phyloP scores from a whole-genome alignment of 2,113 vertebrate genomes.

The Gymnobelideus leadbeateri region DNA sequence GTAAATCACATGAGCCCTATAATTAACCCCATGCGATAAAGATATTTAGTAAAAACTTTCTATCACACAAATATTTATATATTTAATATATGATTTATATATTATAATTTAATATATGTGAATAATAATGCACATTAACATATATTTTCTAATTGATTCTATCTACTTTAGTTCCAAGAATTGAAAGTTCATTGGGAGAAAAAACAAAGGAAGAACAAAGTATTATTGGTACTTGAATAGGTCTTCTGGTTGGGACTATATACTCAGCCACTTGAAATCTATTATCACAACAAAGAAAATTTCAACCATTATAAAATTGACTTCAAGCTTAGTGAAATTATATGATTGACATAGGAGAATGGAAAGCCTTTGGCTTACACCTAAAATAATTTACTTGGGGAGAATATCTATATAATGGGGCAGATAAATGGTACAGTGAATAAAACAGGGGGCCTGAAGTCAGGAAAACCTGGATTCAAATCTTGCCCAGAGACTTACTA shows the following conservation, averaged over 20 bases:
- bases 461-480: not conserved
- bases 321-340: constrained; percentile 55
- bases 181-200: constrained; percentile 15
- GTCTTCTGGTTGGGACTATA: constrained; percentile 1
- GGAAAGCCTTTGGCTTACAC: constrained; percentile 42
- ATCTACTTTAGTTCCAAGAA: constrained; percentile 24
- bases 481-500: not conserved
- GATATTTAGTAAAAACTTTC: not conserved
- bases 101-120: not conserved
- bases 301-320: constrained; percentile 42
- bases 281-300: constrained; percentile 34
- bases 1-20: not conserved
- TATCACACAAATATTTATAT: not conserved
- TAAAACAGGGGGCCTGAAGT: not conserved
- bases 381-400: constrained; percentile 59
- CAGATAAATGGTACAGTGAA: constrained; percentile 49
- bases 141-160: not conserved
- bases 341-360: constrained; percentile 53
- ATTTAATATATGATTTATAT: too few species aligned
- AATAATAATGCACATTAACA: not conserved
- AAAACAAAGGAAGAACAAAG: not conserved
- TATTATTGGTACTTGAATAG: constrained; percentile 11
- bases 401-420: constrained; percentile 61
- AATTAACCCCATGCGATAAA: not conserved
- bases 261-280: not conserved